phyloP scores from a whole-genome alignment of 2,888 invertebrate species.

The Drosophila vallismaia region DNA sequence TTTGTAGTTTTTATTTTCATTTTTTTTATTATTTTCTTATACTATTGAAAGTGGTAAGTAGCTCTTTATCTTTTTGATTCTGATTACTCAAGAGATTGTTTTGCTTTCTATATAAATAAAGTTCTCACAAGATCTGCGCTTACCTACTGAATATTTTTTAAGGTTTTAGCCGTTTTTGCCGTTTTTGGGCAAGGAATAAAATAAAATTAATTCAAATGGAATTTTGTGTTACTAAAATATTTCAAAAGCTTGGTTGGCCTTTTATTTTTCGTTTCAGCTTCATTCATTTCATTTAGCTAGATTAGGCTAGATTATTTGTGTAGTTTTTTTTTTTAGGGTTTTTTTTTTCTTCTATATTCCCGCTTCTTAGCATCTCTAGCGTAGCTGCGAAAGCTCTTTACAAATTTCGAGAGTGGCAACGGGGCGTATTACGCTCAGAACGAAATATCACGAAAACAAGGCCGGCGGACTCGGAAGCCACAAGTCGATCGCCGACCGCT shows the following conservation, averaged over 20 bases:
- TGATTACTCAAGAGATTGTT: slow-evolving; percentile 10
- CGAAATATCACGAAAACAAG: no score
- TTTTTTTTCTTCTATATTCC: background rate
- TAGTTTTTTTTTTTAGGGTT: background rate
- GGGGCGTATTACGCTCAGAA: slow-evolving; percentile 22
- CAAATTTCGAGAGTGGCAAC: slow-evolving; percentile 35
- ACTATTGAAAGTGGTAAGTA: background rate
- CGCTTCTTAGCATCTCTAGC: slow-evolving; percentile 21
- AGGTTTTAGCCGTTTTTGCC: background rate
- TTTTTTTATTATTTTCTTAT: slow-evolving; percentile 7
- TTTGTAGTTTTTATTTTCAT: slow-evolving; percentile 1
- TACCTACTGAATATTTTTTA: background rate
- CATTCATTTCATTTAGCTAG: no score
- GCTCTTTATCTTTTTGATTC: slow-evolving; percentile 6
- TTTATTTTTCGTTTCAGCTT: background rate
- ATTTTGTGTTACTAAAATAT: background rate
- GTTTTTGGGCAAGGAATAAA: background rate
- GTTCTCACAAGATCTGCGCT: background rate
- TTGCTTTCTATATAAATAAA: background rate
- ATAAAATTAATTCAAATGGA: background rate
- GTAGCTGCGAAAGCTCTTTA: slow-evolving; percentile 11
- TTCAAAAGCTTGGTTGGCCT: background rate
- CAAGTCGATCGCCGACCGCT: slow-evolving; percentile 41
- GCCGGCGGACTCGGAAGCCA: no score
- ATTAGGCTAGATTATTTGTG: no score